These are phyloP conservation scores for Ostrea denselamellosa DNA, from an alignment of 1,140 invertebrate species.

Conservation along the genomic window DNA sequence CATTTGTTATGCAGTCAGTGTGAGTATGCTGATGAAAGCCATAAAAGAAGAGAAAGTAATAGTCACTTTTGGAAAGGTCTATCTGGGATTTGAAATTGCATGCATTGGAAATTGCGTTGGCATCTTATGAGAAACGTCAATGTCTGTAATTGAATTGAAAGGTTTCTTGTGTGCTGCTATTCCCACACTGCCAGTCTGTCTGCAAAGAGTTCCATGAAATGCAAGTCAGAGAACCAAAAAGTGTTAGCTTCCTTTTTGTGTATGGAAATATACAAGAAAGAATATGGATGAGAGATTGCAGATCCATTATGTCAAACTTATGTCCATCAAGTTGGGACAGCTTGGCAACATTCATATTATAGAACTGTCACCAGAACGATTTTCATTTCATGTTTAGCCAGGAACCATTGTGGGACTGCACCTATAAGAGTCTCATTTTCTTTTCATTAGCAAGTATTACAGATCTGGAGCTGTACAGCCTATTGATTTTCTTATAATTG, in stretches of 20 bases:
- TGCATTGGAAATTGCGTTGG: conserved; percentile 7
- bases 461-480: not conserved
- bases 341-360: conserved; percentile 14
- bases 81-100: conserved; percentile 25
- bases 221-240: conserved; percentile 15
- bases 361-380: conserved; percentile 13
- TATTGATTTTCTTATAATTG: conserved; percentile 38
- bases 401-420: not conserved
- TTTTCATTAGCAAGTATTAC: conserved; percentile 20
- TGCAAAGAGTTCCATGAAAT: conserved; percentile 21
- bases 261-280: conserved; percentile 32
- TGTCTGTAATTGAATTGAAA: conserved; percentile 27
- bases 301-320: conserved; percentile 20
- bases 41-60: conserved; percentile 10
- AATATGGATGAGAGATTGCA: conserved; percentile 32
- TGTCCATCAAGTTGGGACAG: conserved; percentile 3
- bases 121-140: conserved; percentile 32
- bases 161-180: conserved; percentile 26
- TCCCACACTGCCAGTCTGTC: conserved; percentile 15
- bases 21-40: not conserved
- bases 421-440: conserved; percentile 23
- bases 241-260: not conserved
- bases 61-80: conserved; percentile 22
- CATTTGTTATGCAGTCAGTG: not conserved
- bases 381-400: conserved; percentile 16